Conservation (phyloP, 2,113 vertebrate genomes). For the Dendrocopos noguchii region DNA sequence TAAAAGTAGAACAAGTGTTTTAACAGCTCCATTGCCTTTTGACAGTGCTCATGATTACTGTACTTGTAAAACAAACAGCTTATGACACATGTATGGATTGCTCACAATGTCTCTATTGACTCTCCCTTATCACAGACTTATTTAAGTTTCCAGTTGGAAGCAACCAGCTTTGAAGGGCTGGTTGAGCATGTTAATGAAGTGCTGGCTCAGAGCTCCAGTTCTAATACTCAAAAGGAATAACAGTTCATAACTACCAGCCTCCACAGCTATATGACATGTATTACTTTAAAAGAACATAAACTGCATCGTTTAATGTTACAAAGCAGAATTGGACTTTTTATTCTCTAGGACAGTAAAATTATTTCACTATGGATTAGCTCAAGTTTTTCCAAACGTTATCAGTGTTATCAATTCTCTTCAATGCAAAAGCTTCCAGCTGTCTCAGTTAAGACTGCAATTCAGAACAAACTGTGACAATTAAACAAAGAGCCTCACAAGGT, state of each 20-base stretch:
- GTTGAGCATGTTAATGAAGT: background rate
- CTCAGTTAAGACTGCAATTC: background rate
- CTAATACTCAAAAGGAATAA: background rate
- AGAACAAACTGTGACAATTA: background rate
- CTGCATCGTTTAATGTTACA: background rate
- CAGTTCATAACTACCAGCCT: background rate
- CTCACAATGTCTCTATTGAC: background rate
- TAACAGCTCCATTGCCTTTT: background rate
- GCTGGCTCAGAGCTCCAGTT: background rate
- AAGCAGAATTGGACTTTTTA: background rate
- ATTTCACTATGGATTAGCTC: background rate
- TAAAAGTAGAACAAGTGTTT: background rate
- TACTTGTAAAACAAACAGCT: slow-evolving; percentile 1
- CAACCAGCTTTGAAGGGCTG: background rate
- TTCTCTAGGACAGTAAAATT: background rate
- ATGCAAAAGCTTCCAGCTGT: background rate
- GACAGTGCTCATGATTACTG: background rate
- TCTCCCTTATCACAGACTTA: background rate
- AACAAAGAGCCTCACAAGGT: background rate
- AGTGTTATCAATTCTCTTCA: background rate
- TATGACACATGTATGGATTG: background rate
- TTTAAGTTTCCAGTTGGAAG: slow-evolving; percentile 19
- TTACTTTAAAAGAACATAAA: background rate
- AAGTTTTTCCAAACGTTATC: background rate
- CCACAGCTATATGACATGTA: background rate